These are phyloP conservation scores for Onychostruthus taczanowskii DNA, from an alignment of 2,113 vertebrate species.

Conservation along the genomic window DNA sequence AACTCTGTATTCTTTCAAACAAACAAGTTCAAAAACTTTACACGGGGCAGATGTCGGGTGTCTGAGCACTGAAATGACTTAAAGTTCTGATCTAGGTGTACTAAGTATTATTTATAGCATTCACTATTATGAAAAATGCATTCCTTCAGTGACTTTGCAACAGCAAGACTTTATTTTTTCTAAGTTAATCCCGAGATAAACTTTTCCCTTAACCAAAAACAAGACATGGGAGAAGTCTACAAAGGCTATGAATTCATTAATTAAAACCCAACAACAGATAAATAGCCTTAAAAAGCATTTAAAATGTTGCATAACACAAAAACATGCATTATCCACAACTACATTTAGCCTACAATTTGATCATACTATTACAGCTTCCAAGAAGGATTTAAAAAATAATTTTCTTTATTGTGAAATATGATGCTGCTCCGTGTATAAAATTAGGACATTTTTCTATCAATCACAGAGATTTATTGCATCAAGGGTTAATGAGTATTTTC, in stretches of 20 bases:
- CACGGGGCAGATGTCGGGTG: neutral
- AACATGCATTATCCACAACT: neutral
- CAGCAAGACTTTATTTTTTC: neutral
- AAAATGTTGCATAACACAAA: neutral
- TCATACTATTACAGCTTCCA: neutral
- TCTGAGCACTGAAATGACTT: neutral
- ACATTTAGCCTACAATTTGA: neutral
- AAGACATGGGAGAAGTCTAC: neutral
- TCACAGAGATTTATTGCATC: neutral
- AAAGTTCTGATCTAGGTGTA: neutral
- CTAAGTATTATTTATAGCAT: neutral
- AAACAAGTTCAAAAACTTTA: neutral
- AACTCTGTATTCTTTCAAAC: neutral
- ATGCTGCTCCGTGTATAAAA: neutral
- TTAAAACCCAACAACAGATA: neutral
- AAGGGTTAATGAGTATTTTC: neutral
- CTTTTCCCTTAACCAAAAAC: neutral
- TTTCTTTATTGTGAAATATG: neutral
- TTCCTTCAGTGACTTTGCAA: neutral
- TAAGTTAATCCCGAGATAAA: neutral
- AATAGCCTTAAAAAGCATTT: neutral
- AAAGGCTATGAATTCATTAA: neutral
- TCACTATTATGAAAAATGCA: neutral
- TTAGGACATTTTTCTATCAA: neutral
- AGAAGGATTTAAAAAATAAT: neutral